Evolutionary conservation across 2,888 invertebrate species (phyloP), one percentile per base, ranked within the genome.

Genomic region (Campaea margaritaria): DNA sequence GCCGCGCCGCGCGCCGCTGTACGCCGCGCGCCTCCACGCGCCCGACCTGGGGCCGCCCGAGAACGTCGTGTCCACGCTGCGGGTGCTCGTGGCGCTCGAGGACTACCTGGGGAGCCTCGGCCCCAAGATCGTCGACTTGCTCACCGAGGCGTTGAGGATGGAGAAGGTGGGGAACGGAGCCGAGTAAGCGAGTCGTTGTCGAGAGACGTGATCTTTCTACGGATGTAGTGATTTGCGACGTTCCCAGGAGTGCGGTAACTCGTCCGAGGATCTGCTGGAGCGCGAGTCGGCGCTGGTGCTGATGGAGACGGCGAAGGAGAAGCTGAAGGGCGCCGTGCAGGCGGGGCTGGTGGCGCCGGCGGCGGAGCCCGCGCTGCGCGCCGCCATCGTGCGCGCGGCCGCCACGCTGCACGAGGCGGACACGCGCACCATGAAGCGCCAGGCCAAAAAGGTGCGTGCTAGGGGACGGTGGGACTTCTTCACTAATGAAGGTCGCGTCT

Each of bases 221-320:
- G 3, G 21, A 21, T 21, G 21, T 5, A 21, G 21, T 21, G n/a
- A n/a, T n/a, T n/a, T n/a, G n/a, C n/a, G n/a, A n/a, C n/a, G n/a
- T 31, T 7, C 8, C 2, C 67, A 87, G 87, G 86, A 86, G 10
- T 93, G 93, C 68, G 94, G 96, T 0, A 96, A 96, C 82, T 95
- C 96, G 1, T 95, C 96, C 0, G 96, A 96, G 68, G 94, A 95
- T 59, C 80, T 97, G 41, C 85, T 97, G 0, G 93, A 94, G 51
- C 95, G 95, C 63, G 96, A 97, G 51, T 93, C 95, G 41, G 95
- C 95, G 53, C 94, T 95, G 70, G 96, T 96, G 0, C 90, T 97
- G 67, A 94, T 97, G 65, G 97, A 97, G 87, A 97, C 97, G 0
- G 95, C 96, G 0, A 97, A 97, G 76, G 97, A 97, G 83, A 97